phyloP scores from a whole-genome alignment of 1,140 invertebrate species.

The Drosophila sp. region DNA sequence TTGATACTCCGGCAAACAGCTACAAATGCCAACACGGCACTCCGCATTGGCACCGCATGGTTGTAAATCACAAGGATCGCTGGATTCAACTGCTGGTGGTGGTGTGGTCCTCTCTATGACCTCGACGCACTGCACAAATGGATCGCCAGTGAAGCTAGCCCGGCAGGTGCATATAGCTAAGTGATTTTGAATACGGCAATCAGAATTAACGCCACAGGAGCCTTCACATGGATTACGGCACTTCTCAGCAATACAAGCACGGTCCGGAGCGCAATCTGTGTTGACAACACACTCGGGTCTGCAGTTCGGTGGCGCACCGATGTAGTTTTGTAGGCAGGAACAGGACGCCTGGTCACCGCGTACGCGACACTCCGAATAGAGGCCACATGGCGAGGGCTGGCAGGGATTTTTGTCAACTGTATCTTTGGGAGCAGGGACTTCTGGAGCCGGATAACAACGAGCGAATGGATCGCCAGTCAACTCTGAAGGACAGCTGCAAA shows the following conservation, averaged over 20 bases:
- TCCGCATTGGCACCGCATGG: constrained; percentile 92
- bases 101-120: constrained; percentile 85
- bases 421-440: constrained; percentile 66
- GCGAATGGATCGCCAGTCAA: constrained; percentile 90
- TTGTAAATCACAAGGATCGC: constrained; percentile 88
- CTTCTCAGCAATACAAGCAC: constrained; percentile 90
- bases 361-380: constrained; percentile 88
- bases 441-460: constrained; percentile 84
- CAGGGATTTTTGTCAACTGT: constrained; percentile 88
- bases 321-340: constrained; percentile 89
- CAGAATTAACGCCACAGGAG: constrained; percentile 90
- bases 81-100: constrained; percentile 80
- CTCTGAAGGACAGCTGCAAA: constrained; percentile 88
- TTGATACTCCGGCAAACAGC: constrained; percentile 87
- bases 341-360: constrained; percentile 88
- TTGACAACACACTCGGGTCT: constrained; percentile 91
- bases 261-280: constrained; percentile 90
- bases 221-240: constrained; percentile 91
- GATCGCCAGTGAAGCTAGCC: constrained; percentile 87
- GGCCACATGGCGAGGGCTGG: constrained; percentile 90
- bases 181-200: constrained; percentile 90
- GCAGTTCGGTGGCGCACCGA: constrained; percentile 91
- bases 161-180: constrained; percentile 89
- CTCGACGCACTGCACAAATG: constrained; percentile 88
- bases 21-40: constrained; percentile 87